Evolutionary conservation across 2,113 vertebrate genomes (phyloP).

Genomic region (Butorides virescens): DNA sequence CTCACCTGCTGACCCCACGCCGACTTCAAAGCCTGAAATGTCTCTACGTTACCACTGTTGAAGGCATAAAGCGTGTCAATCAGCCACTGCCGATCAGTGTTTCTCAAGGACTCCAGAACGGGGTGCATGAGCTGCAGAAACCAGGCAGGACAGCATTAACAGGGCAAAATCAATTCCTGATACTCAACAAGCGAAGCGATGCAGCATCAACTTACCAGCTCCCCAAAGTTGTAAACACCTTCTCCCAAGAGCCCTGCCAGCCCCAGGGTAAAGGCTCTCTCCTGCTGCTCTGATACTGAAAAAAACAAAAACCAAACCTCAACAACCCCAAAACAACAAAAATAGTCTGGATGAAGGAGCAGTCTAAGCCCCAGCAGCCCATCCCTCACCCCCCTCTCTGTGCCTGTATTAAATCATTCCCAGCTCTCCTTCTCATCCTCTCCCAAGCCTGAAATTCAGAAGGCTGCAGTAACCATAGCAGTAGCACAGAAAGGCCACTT

Average conservation of each 20-base stretch:
- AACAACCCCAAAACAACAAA: neutral
- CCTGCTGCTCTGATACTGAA: slow-evolving; percentile 92
- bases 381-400: neutral
- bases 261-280: slow-evolving; percentile 93
- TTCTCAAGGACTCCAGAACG: slow-evolving; percentile 90
- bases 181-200: neutral
- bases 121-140: slow-evolving; percentile 93
- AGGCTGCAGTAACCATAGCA: neutral
- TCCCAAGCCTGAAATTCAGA: neutral
- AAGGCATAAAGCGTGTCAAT: slow-evolving; percentile 96
- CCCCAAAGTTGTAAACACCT: slow-evolving; percentile 97
- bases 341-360: neutral
- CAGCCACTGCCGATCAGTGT: slow-evolving; percentile 95
- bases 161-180: neutral
- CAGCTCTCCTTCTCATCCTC: neutral
- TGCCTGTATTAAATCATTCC: neutral
- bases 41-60: slow-evolving; percentile 94
- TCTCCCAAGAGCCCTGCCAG: slow-evolving; percentile 94
- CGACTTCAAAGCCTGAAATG: slow-evolving; percentile 88
- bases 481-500: no score
- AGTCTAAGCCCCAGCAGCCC: neutral
- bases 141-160: neutral
- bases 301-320: neutral
- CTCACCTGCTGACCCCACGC: slow-evolving; percentile 96
- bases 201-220: slow-evolving; percentile 79